phyloP scores from a whole-genome alignment of 2,113 vertebrate genomes.

The Serinus canaria region DNA sequence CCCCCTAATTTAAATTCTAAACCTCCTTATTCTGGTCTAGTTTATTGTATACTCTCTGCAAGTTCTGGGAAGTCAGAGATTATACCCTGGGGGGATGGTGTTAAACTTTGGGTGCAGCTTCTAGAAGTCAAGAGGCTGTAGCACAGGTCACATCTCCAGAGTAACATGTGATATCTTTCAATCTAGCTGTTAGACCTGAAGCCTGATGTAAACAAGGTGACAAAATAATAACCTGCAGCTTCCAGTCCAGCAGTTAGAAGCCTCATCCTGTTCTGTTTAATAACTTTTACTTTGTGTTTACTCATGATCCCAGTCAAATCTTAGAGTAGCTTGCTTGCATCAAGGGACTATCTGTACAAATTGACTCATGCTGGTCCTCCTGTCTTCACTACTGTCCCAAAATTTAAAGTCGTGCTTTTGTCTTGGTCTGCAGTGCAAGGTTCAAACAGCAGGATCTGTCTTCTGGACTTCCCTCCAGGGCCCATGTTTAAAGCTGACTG shows the following conservation, averaged over 20 bases:
- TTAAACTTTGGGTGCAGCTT: background rate
- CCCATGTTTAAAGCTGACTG: background rate
- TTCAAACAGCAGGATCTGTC: background rate
- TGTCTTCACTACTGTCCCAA: background rate
- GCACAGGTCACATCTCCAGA: background rate
- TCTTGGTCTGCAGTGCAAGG: background rate
- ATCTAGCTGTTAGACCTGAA: background rate
- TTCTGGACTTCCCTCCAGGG: background rate
- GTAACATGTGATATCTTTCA: accelerated
- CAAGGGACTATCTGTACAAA: background rate
- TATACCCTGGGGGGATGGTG: background rate
- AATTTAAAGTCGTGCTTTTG: background rate
- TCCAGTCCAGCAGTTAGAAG: background rate
- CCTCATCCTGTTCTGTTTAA: background rate
- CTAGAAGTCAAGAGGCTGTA: background rate
- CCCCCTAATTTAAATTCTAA: background rate
- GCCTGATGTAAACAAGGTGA: background rate
- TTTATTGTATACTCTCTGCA: background rate
- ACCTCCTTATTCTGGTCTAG: background rate
- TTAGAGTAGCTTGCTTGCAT: background rate
- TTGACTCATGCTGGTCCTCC: accelerated
- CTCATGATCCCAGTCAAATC: background rate
- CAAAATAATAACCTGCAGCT: background rate
- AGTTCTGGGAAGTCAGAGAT: background rate
- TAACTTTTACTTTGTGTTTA: background rate